These are phyloP conservation scores for Tanypteryx hageni DNA, from an alignment of 2,888 invertebrate genomes.

Conservation along the genomic window DNA sequence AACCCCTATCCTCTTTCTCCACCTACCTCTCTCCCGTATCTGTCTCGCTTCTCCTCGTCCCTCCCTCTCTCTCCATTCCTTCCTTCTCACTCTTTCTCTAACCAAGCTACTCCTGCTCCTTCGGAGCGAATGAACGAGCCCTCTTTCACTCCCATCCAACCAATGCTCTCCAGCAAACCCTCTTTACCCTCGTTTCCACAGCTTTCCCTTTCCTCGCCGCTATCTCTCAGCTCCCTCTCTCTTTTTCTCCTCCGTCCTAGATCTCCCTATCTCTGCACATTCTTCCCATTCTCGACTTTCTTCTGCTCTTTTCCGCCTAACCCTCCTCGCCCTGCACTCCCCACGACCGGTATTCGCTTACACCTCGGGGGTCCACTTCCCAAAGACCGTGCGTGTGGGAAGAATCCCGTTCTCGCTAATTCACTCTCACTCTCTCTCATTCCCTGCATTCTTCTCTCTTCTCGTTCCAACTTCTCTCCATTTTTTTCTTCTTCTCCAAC, in stretches of 20 bases:
- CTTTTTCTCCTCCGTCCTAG: not conserved
- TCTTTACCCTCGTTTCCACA: not conserved
- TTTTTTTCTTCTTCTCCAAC: not conserved
- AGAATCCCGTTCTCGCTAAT: not conserved
- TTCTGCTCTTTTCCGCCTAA: not conserved
- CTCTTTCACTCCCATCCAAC: not conserved
- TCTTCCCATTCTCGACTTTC: not conserved
- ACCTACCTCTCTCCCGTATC: not conserved
- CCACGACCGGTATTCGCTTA: too few species aligned
- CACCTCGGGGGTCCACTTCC: too few species aligned
- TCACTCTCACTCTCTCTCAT: not conserved
- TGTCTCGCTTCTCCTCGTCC: not conserved
- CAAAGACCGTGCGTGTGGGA: too few species aligned
- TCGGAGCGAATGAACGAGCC: not conserved
- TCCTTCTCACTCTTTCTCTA: not conserved
- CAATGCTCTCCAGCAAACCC: not conserved
- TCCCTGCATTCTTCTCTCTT: not conserved
- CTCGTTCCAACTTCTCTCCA: not conserved
- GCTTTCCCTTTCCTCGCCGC: not conserved
- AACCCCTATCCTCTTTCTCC: not conserved
- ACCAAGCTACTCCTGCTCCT: slow-evolving; percentile 15
- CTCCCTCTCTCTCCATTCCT: not conserved
- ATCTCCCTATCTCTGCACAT: not conserved
- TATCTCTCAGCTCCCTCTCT: not conserved
- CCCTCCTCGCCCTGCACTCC: not conserved